These are phyloP conservation scores for Drosophila pseudoobscura DNA, from an alignment of 1,140 invertebrate genomes.

Conservation along the genomic window DNA sequence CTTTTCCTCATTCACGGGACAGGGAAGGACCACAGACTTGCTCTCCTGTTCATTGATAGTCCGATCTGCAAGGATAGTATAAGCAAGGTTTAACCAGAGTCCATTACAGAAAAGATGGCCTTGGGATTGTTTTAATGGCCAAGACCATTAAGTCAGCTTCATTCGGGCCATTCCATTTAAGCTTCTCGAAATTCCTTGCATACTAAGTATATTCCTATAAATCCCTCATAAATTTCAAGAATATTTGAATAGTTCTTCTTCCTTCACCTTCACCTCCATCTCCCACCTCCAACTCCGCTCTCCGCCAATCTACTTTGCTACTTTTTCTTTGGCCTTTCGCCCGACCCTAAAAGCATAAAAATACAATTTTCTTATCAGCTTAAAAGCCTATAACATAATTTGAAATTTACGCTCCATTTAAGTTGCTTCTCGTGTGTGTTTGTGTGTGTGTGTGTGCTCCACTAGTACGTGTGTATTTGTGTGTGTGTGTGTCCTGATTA, in stretches of 20 bases:
- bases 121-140: conserved; percentile 50
- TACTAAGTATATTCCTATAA: conserved; percentile 22
- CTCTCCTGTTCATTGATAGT: conserved; percentile 84
- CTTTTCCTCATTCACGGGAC: conserved; percentile 89
- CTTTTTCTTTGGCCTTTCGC: too few relatives aligned
- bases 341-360: conserved; percentile 9
- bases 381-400: conserved; percentile 65
- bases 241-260: too few relatives aligned
- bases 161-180: too few relatives aligned
- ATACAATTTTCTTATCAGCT: conserved; percentile 57
- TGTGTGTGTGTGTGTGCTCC: neutral
- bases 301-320: too few relatives aligned
- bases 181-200: neutral
- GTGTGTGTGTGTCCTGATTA: conserved; percentile 18
- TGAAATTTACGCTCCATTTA: conserved; percentile 67
- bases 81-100: neutral
- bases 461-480: too few relatives aligned
- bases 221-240: conserved; percentile 21
- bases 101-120: neutral
- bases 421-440: conserved; percentile 6
- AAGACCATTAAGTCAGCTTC: conserved; percentile 24
- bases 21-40: conserved; percentile 88
- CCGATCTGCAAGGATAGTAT: conserved; percentile 64
- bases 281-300: too few relatives aligned
- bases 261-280: too few relatives aligned